Evolutionary conservation across 2,888 invertebrate species (phyloP).

Genomic region (Macrophya alboannulata): DNA sequence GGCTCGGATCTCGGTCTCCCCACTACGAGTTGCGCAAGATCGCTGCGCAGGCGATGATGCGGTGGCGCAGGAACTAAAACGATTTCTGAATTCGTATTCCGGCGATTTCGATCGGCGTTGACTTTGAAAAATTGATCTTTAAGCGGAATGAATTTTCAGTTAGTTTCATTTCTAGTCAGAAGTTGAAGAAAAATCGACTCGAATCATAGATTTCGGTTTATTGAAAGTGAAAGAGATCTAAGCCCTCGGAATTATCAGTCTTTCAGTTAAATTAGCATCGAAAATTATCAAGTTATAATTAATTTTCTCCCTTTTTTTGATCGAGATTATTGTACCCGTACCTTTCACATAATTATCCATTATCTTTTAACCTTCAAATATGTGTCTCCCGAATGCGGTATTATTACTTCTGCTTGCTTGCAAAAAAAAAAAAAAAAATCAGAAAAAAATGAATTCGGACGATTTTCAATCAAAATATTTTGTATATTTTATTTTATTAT

Average conservation of each 20-base stretch:
- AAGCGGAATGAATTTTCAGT: background rate
- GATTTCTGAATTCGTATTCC: background rate
- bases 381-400: conserved; percentile 20
- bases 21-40: background rate
- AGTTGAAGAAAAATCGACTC: background rate
- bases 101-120: background rate
- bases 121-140: background rate
- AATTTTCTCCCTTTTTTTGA: background rate
- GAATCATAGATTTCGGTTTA: background rate
- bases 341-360: background rate
- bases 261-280: background rate
- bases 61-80: background rate
- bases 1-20: background rate
- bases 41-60: background rate
- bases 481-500: background rate
- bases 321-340: background rate
- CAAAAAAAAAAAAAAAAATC: background rate
- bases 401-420: conserved; percentile 22
- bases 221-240: background rate
- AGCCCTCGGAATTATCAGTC: background rate
- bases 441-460: background rate
- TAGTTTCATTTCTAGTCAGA: background rate
- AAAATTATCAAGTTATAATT: background rate
- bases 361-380: background rate
- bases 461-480: background rate